phyloP scores from a whole-genome alignment of 2,113 vertebrate genomes.

The Rhabdomys dilectus region DNA sequence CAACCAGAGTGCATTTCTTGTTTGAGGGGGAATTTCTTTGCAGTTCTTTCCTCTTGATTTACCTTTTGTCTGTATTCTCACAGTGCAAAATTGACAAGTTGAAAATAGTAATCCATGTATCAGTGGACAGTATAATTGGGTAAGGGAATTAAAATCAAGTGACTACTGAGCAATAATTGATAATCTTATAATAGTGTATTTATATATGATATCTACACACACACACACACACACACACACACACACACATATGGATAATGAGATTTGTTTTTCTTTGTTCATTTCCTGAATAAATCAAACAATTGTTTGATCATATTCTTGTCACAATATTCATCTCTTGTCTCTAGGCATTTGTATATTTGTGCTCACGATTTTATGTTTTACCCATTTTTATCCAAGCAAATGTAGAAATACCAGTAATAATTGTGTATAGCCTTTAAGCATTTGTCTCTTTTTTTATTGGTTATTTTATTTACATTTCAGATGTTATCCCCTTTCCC shows the following conservation, averaged over 20 bases:
- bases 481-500: no score
- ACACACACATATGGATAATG: background rate
- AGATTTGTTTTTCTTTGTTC: background rate
- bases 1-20: no score
- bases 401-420: background rate
- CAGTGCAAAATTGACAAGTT: background rate
- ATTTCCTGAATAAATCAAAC: background rate
- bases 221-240: background rate
- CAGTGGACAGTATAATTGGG: background rate
- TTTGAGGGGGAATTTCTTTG: background rate
- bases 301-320: background rate
- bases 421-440: background rate
- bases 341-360: background rate
- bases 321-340: background rate
- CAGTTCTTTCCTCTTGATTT: background rate
- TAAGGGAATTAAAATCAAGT: background rate
- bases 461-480: no score
- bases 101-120: background rate
- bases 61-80: background rate
- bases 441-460: background rate
- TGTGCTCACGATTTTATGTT: background rate
- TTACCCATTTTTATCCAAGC: background rate
- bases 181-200: background rate
- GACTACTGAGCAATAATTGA: background rate
- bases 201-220: background rate